phyloP scores from a whole-genome alignment of 2,113 vertebrate genomes.

The Tyrannus savana region DNA sequence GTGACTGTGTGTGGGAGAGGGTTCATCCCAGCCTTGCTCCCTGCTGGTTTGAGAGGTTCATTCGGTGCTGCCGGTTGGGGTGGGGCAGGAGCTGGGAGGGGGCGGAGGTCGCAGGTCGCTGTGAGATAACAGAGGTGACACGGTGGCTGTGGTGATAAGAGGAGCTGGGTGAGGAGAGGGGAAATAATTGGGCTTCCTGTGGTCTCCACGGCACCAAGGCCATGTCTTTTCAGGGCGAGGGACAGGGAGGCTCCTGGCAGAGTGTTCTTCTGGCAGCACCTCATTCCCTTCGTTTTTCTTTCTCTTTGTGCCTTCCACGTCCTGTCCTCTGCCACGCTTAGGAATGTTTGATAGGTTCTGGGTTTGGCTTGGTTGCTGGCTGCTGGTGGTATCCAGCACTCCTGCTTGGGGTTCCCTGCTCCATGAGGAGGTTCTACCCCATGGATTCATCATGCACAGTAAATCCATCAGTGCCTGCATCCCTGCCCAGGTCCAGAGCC shows the following conservation, averaged over 20 bases:
- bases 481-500: not conserved
- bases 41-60: not conserved
- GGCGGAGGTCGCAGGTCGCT: rapidly evolving
- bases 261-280: not conserved
- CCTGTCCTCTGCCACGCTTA: not conserved
- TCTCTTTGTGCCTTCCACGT: rapidly evolving
- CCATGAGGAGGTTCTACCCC: rapidly evolving
- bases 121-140: not conserved
- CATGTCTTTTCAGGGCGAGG: rapidly evolving
- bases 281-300: not conserved
- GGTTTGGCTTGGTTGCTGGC: not conserved
- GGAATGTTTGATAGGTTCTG: not conserved
- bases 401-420: not conserved
- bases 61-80: not conserved
- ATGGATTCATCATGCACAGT: rapidly evolving
- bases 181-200: not conserved
- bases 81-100: not conserved
- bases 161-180: not conserved
- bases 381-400: not conserved
- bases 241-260: not conserved
- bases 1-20: not conserved
- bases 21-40: not conserved
- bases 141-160: not conserved
- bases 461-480: rapidly evolving
- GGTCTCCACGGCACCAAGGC: not conserved